Evolutionary conservation across 2,888 invertebrate genomes (phyloP), one percentile per base, ranked within the genome.

Genomic region (Spicauda simplicius): DNA sequence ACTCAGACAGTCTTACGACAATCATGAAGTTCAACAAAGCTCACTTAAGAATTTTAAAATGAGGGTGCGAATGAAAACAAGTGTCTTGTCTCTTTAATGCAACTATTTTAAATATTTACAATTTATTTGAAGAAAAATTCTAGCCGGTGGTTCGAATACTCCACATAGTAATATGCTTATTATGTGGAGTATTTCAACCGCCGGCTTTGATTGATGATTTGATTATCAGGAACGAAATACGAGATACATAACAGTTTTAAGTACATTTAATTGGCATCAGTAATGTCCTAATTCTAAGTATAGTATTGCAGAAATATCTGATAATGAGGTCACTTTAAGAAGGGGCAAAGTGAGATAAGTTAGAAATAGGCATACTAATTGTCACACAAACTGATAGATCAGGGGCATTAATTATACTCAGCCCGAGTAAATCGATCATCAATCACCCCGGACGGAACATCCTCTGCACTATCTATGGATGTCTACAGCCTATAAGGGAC

Each of bases 381-480:
- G 68, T 64, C 58, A 54, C 57, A 37, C 37, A 19, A 56, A 48
- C 52, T 71, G 71, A 69, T 70, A 80, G 80, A 81, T 80, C 82
- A 82, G 79, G 74, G 78, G 81, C 88, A 85, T 88, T 88, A 89
- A 88, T 89, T 89, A 88, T 81, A 83, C 76, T 74, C 77, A 77
- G 74, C 78, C 77, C 76, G 72, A 77, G 79, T 74, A 77, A 80
- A 82, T 80, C 80, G 83, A 75, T 79, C 85, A 89, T 90, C 87
- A 87, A 88, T 90, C 88, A 87, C 78, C 72, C 73, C 70, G 70
- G 68, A 72, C 71, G 70, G 68, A 72, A 72, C 76, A 73, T 62
- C 72, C 50, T 65, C 60, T 71, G 62, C 62, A 48, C 71, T 70
- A 61, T 62, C 62, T 67, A 60, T 25, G 52, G 55, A 37, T 67